phyloP scores from a whole-genome alignment of 2,888 invertebrate species.

The Zootermopsis nevadensis region DNA sequence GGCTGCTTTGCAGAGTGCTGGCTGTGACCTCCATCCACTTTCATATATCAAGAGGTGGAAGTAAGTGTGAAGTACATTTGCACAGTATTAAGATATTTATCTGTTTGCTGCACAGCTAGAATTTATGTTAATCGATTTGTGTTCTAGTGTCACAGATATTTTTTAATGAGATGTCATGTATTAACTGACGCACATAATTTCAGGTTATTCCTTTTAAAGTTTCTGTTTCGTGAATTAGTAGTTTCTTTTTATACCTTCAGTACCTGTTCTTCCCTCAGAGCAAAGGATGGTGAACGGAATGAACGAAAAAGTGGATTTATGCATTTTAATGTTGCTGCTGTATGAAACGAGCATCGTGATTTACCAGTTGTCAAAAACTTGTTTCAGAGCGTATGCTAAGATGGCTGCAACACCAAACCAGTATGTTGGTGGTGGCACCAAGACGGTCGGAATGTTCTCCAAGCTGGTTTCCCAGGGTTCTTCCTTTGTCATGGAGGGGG shows the following conservation, averaged over 20 bases:
- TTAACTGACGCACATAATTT: too few relatives aligned
- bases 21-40: slow-evolving; percentile 87
- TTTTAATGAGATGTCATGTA: too few relatives aligned
- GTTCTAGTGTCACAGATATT: too few relatives aligned
- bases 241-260: too few relatives aligned
- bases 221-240: too few relatives aligned
- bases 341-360: not conserved
- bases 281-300: not conserved
- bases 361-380: too few relatives aligned
- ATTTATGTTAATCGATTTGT: too few relatives aligned
- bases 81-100: too few relatives aligned
- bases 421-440: slow-evolving; percentile 89
- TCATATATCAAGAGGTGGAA: slow-evolving; percentile 95
- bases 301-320: not conserved
- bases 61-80: slow-evolving; percentile 65
- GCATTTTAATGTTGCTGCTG: not conserved
- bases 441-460: slow-evolving; percentile 98
- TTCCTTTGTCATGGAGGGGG: slow-evolving; percentile 99
- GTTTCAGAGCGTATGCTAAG: slow-evolving; percentile 78
- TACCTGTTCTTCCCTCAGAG: too few relatives aligned
- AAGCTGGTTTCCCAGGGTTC: slow-evolving; percentile 97
- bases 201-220: too few relatives aligned
- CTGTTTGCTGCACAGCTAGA: too few relatives aligned
- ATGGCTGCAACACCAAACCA: slow-evolving; percentile 80
- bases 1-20: slow-evolving; percentile 79